Base-by-base conservation (phyloP, 2,797 vertebrate species). In the Platyrinchus mystaceus region DNA sequence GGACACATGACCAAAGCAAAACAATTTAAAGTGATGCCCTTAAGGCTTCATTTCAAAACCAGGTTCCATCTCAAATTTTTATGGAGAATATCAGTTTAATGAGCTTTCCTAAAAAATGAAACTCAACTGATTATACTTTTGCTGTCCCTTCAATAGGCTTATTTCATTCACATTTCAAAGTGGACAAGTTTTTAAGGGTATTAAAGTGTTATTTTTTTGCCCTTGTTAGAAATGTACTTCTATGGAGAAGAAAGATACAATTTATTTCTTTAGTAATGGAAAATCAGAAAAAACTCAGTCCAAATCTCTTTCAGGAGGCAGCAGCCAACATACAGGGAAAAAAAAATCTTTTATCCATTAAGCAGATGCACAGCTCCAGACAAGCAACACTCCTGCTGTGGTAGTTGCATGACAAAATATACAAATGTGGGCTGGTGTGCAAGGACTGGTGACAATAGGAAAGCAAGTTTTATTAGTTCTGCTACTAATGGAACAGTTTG, bases 381-480 rank as follows among this genome's bases (percentile, higher is more conserved):
- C 37, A 83, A 93, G 26, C 8, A 39, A 24, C 10, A 17, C 1
- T 62, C 28, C 30, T 85, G 34, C 30, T 78, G n/a, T 64, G 39
- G 22, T 43, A 6, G 6, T 21, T 92, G 20, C 36, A 30, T 36
- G 37, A 64, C 19, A 91, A 89, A 80, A 76, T 44, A 47, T 15
- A 19, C 14, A 78, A 81, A 43, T 20, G 18, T 76, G 46, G 58
- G 30, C 36, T 71, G 17, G 3, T 69, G 22, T 64, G 36, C 39
- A 84, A 92, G n/a, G 47, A 76, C 23, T 19, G 14, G 28, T 69
- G 75, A 84, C 74, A 93, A 63, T 15, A 73, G 16, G 19, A 89
- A 76, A 76, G 10, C 30, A 89, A 59, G n/a, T 92, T 94, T 85
- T 50, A 85, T 76, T 94, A 87, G 63, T 89, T 95, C 50, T 92